Evolutionary conservation across 2,888 invertebrate species (phyloP), one percentile per base, ranked within the genome.

Genomic region (Chloroclystis v-ata): DNA sequence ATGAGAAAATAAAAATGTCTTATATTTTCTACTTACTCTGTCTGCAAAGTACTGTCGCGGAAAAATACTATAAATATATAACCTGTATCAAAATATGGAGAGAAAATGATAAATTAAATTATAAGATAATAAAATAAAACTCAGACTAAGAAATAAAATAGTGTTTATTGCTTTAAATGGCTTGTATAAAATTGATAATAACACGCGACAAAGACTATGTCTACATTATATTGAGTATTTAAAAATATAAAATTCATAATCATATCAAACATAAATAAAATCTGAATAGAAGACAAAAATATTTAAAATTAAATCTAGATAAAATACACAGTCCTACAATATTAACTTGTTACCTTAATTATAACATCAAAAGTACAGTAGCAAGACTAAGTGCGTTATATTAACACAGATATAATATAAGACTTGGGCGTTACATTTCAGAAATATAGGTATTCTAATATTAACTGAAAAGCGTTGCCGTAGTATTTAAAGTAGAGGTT

Each of bases 101-200:
- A n/a, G n/a, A n/a, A n/a, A n/a, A n/a, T n/a, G n/a, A n/a, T n/a
- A n/a, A n/a, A n/a, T n/a, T n/a, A n/a, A n/a, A n/a, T n/a, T n/a
- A 5, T 20, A 10, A 10, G 28, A 28, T 3, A 5, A 10, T 28
- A 10, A 28, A 28, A 5, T 10, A 28, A 28, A 10, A 7, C 3
- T 16, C 20, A 5, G 3, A 16, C n/a, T 33, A 10, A 10, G 14
- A 35, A 35, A 35, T 33, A 35, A 35, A 24, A 20, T 35, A 2
- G 40, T 59, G 41, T 53, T 55, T 53, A 38, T 46, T 37, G 33
- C 20, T 28, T 0, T 7, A 52, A 20, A 20, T 29, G 35, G 35
- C 41, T 28, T 28, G n/a, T 16, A 35, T 49, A 44, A 50, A 43
- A 52, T 49, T 57, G 52, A 40, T n/a, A 29, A 56, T 40, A 45